A percentile compares a stretch with the other conserved stretches of the same genome.
phyloP scores from a whole-genome alignment of 2,797 vertebrate genomes.

The Chelmon rostratus region DNA sequence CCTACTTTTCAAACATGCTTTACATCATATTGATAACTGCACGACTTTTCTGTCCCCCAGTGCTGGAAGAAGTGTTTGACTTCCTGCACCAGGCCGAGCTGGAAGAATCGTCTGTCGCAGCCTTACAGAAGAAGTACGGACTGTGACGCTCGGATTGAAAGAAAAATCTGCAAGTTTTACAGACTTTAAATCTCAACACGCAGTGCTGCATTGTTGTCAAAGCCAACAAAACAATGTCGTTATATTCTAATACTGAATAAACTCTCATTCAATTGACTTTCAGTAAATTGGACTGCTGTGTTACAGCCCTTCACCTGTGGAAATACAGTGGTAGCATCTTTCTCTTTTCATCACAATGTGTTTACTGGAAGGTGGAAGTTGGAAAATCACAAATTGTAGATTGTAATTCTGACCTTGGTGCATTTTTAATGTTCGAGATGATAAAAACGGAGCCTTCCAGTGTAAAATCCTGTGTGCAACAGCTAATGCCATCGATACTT shows the following conservation, averaged over 20 bases:
- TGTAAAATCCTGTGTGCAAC: neutral
- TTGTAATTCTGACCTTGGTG: neutral
- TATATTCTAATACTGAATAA: slow-evolving; percentile 29
- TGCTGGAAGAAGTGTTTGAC: slow-evolving; percentile 89
- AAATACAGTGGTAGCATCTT: neutral
- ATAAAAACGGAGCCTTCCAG: neutral
- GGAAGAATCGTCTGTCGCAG: slow-evolving; percentile 78
- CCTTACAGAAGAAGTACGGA: slow-evolving; percentile 90
- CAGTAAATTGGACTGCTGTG: neutral
- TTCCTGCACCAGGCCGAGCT: slow-evolving; percentile 86
- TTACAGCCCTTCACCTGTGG: neutral
- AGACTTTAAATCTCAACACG: neutral
- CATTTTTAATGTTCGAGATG: neutral
- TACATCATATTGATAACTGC: neutral
- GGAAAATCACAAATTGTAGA: neutral
- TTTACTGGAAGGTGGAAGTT: slow-evolving; percentile 15
- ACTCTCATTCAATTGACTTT: neutral
- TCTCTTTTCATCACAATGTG: neutral
- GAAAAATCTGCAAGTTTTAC: neutral
- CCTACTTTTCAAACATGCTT: neutral
- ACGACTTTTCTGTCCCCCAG: slow-evolving; percentile 70
- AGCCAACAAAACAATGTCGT: neutral
- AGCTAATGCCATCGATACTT: neutral
- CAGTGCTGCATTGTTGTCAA: neutral
- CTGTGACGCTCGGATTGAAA: slow-evolving; percentile 76